Conservation (phyloP, 2,113 vertebrate genomes). For the Ciconia boyciana region DNA sequence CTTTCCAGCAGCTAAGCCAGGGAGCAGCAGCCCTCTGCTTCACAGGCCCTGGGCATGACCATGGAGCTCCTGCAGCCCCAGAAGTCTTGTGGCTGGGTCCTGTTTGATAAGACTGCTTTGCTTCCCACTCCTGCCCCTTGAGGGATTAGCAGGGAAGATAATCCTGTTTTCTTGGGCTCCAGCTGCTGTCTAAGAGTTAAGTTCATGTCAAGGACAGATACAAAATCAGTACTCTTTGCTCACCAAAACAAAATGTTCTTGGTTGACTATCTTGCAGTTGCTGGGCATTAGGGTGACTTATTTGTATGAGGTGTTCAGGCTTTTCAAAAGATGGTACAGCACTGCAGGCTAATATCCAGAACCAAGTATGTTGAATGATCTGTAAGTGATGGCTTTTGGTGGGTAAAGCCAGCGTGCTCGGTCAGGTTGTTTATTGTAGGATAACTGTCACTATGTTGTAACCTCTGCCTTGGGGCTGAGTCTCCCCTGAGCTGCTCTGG, state of each 20-base stretch:
- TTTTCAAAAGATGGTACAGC: background rate
- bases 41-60: background rate
- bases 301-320: background rate
- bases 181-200: background rate
- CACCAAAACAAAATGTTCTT: conserved; percentile 38
- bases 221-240: background rate
- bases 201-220: conserved; percentile 10
- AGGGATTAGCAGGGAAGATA: background rate
- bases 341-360: background rate
- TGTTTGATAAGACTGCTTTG: background rate
- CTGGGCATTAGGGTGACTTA: conserved; percentile 25
- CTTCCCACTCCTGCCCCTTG: too few relatives aligned
- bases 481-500: background rate
- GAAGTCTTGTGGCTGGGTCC: background rate
- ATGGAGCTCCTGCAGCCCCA: background rate
- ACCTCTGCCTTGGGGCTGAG: background rate
- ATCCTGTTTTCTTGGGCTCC: background rate
- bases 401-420: background rate
- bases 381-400: background rate
- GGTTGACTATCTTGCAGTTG: background rate
- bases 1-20: background rate
- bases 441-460: background rate
- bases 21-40: background rate
- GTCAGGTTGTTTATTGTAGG: background rate
- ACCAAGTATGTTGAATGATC: fast-evolving